Percentiles rank a stretch among this genome's conserved stretches.
These are phyloP conservation scores for Halcyon smyrnensis DNA, from an alignment of 2,797 vertebrate species.

Conservation along the genomic window DNA sequence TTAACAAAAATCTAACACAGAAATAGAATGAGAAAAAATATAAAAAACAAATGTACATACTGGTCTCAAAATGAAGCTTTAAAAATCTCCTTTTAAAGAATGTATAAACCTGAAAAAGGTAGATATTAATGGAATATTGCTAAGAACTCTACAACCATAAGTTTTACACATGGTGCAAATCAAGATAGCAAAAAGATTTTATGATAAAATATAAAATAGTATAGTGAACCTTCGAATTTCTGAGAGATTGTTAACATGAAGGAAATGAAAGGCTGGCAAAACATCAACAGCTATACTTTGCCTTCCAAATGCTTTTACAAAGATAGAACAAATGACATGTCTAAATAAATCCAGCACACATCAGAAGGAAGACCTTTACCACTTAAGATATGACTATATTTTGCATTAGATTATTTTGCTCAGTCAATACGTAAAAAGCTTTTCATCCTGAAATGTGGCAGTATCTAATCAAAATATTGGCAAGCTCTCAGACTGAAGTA, in stretches of 20 bases:
- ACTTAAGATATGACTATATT: background rate
- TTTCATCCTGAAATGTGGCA: background rate
- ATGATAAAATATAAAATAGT: background rate
- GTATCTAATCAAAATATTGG: background rate
- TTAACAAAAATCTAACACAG: background rate
- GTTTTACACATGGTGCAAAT: background rate
- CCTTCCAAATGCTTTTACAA: background rate
- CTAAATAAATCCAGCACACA: background rate
- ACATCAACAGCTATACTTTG: background rate
- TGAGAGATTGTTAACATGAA: background rate
- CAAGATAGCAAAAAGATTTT: background rate
- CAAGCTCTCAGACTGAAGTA: background rate
- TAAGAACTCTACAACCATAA: background rate
- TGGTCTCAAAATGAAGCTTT: background rate
- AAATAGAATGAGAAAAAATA: background rate
- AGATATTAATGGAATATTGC: background rate
- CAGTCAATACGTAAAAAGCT: background rate
- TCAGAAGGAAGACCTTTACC: background rate
- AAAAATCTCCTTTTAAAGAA: background rate
- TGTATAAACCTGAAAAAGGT: background rate
- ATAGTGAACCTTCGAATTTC: background rate
- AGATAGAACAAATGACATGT: background rate
- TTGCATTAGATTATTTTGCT: background rate
- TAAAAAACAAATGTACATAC: background rate
- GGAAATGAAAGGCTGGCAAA: background rate